phyloP scores from a whole-genome alignment of 2,888 invertebrate species.

The Apodemia duryi region DNA sequence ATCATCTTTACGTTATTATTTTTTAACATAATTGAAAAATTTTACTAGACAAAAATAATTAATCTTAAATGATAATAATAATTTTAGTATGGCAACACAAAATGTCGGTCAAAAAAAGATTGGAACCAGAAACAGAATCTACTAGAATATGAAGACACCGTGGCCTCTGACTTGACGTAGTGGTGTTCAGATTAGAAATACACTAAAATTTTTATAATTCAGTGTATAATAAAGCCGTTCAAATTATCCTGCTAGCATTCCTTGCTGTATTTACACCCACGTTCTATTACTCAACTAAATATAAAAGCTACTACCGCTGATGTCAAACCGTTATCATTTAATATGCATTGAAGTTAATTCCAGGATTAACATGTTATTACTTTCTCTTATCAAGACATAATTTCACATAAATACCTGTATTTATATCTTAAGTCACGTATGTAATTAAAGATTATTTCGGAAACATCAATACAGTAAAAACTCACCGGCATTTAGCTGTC shows the following conservation, averaged over 20 bases:
- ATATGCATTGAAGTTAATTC: background rate
- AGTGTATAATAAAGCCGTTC: too few species aligned
- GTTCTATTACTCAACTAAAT: background rate
- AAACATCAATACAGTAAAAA: slow-evolving; percentile 61
- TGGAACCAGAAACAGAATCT: too few species aligned
- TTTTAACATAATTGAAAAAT: too few species aligned
- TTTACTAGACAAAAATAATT: too few species aligned
- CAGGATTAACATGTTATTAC: background rate
- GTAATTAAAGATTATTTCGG: slow-evolving; percentile 57
- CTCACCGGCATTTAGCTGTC: slow-evolving; percentile 67
- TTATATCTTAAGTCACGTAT: slow-evolving; percentile 48
- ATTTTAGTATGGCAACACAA: too few species aligned
- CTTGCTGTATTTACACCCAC: background rate
- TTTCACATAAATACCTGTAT: slow-evolving; percentile 21
- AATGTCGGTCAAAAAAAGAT: too few species aligned
- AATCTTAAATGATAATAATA: too few species aligned
- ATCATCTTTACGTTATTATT: too few species aligned
- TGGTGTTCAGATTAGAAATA: too few species aligned
- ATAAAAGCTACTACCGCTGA: background rate
- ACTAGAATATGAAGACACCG: too few species aligned
- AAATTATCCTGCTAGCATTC: background rate
- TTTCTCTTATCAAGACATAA: background rate
- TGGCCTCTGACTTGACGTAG: too few species aligned
- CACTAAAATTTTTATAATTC: too few species aligned
- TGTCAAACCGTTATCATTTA: background rate